Evolutionary conservation across 2,888 invertebrate genomes (phyloP).

Genomic region (Amphipyra berbera): DNA sequence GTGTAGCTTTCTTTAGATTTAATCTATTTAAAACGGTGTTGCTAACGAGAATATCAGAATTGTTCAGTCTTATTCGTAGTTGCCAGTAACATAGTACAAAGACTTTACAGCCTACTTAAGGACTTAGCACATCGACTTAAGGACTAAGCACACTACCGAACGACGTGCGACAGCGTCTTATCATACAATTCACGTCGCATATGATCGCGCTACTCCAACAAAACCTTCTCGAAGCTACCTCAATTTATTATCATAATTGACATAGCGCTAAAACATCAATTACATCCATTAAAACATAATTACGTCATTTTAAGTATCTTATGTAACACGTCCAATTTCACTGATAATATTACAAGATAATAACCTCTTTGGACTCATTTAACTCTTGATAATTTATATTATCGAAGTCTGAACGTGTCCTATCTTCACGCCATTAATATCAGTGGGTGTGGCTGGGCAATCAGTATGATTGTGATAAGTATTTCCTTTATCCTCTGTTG

Average conservation of each 20-base stretch:
- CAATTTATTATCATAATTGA: slow-evolving; percentile 24
- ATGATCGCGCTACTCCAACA: too few species aligned
- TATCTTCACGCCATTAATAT: slow-evolving; percentile 45
- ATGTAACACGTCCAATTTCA: slow-evolving; percentile 46
- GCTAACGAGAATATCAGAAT: slow-evolving; percentile 2
- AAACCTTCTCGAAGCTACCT: slow-evolving; percentile 31
- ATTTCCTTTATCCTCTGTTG: slow-evolving; percentile 37
- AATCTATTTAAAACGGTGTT: slow-evolving; percentile 31
- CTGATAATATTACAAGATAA: slow-evolving; percentile 49
- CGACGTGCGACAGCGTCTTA: slow-evolving; percentile 5
- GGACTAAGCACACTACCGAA: slow-evolving; percentile 9
- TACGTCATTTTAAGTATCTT: slow-evolving; percentile 39
- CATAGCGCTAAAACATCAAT: slow-evolving; percentile 43
- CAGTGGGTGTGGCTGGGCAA: slow-evolving; percentile 48
- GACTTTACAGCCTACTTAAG: slow-evolving; percentile 30
- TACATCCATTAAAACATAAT: slow-evolving; percentile 51
- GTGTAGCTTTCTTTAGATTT: slow-evolving; percentile 13
- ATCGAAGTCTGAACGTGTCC: slow-evolving; percentile 31
- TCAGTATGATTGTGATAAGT: slow-evolving; percentile 42
- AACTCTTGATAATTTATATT: slow-evolving; percentile 48
- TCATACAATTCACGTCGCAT: background rate
- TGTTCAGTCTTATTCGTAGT: slow-evolving; percentile 8
- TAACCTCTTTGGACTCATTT: slow-evolving; percentile 33
- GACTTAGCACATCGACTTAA: slow-evolving; percentile 15
- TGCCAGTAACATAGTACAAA: slow-evolving; percentile 21